These are phyloP conservation scores for Calosoma granatense DNA, from an alignment of 1,140 invertebrate species.

Conservation along the genomic window DNA sequence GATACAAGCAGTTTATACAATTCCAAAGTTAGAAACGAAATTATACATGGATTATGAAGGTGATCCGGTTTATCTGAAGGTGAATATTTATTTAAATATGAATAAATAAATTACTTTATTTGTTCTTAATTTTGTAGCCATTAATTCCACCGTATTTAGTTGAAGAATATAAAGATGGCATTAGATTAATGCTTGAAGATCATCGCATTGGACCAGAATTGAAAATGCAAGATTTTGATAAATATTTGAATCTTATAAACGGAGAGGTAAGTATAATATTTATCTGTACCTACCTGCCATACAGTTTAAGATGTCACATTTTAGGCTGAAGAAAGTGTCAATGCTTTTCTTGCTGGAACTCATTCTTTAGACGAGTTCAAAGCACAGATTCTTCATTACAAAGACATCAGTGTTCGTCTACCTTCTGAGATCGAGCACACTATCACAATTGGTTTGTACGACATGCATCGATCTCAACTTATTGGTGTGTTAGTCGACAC, in stretches of 20 bases:
- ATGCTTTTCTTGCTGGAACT: conserved; percentile 54
- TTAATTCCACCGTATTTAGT: conserved; percentile 55
- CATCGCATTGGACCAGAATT: conserved; percentile 59
- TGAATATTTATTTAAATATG: conserved; percentile 27
- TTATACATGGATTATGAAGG: conserved; percentile 51
- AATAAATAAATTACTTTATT: no score
- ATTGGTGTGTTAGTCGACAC: conserved; percentile 58
- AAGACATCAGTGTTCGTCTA: conserved; percentile 51
- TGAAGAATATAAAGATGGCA: conserved; percentile 41
- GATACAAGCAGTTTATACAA: conserved; percentile 51
- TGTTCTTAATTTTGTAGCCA: conserved; percentile 43
- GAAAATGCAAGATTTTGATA: conserved; percentile 66
- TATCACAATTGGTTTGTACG: conserved; percentile 72
- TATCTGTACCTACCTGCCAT: neutral
- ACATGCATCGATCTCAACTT: conserved; percentile 72
- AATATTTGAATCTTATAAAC: conserved; percentile 70
- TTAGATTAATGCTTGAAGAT: conserved; percentile 52
- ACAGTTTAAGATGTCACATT: neutral
- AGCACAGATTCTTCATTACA: conserved; percentile 52
- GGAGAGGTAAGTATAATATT: conserved; percentile 42
- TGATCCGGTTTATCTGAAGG: conserved; percentile 36
- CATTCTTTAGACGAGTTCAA: conserved; percentile 59
- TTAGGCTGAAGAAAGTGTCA: conserved; percentile 45
- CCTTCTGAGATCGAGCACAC: conserved; percentile 53
- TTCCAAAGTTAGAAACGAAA: conserved; percentile 65